Conservation (phyloP, 2,888 invertebrate genomes). For the Chelonus formosanus region DNA sequence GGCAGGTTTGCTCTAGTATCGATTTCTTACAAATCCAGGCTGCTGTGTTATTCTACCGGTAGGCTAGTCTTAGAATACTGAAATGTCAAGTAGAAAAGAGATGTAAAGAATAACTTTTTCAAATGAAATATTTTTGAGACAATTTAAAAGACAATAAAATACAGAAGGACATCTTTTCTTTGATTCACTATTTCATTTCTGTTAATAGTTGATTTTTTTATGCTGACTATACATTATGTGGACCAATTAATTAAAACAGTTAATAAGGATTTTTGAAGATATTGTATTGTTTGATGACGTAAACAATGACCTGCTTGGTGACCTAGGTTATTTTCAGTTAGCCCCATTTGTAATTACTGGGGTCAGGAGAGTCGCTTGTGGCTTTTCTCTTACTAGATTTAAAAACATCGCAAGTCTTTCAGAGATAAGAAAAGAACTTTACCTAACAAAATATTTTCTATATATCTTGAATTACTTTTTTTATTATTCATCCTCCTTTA, state of each 20-base stretch:
- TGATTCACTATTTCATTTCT: no score
- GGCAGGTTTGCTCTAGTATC: constrained; percentile 60
- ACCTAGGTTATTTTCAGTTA: constrained; percentile 55
- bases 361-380: constrained; percentile 20
- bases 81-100: constrained; percentile 38
- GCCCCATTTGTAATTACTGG: constrained; percentile 43
- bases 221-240: no score
- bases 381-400: background rate
- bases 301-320: constrained; percentile 58
- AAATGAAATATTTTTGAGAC: background rate
- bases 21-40: constrained; percentile 63
- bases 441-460: background rate
- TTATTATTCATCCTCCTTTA: no score
- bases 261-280: background rate
- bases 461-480: background rate
- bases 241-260: background rate
- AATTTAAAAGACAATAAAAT: no score
- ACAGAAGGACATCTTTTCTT: no score
- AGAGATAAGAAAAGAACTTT: no score
- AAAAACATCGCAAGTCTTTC: no score
- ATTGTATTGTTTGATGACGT: constrained; percentile 53
- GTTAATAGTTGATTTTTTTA: no score
- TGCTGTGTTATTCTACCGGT: constrained; percentile 45
- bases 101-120: background rate
- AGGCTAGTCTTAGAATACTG: constrained; percentile 40